A percentile compares a stretch with the other conserved stretches of the same genome.
Conservation (phyloP, 2,888 invertebrate species). For the Dinocampus coccinellae region DNA sequence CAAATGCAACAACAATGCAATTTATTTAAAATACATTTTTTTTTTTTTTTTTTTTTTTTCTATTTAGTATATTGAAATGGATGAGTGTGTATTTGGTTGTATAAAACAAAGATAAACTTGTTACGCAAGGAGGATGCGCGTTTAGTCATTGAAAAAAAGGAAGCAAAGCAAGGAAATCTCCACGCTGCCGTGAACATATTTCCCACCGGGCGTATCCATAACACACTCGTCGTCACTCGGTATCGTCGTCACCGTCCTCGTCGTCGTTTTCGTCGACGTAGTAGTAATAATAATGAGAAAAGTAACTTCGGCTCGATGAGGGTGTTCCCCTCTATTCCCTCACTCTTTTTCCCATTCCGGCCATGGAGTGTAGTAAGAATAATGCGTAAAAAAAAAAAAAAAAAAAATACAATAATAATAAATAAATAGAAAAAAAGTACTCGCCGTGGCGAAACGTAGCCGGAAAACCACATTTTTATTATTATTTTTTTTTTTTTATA, state of each 20-base stretch:
- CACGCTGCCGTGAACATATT: conserved; percentile 60
- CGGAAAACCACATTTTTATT: not conserved
- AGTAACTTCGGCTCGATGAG: not conserved
- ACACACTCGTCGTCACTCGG: not conserved
- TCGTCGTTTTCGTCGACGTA: too few species aligned
- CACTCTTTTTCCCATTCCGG: conserved; percentile 42
- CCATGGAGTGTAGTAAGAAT: conserved; percentile 32
- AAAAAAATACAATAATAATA: too few species aligned
- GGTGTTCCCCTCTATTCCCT: conserved; percentile 23
- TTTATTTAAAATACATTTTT: not conserved
- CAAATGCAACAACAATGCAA: too few species aligned
- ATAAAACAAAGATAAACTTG: not conserved
- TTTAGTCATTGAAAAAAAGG: conserved; percentile 29
- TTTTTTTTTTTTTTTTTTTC: not conserved
- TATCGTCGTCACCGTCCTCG: too few species aligned
- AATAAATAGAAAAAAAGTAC: conserved; percentile 38
- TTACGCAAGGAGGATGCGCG: conserved; percentile 34
- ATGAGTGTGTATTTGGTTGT: not conserved
- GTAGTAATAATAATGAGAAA: too few species aligned
- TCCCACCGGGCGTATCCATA: conserved; percentile 50
- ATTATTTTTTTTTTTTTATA: too few species aligned
- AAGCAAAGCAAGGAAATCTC: conserved; percentile 54
- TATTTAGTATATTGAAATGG: not conserved
- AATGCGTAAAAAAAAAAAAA: conserved; percentile 45
- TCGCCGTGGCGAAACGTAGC: conserved; percentile 44